Percentiles rank a stretch among this genome's conserved stretches.
Evolutionary conservation across 2,113 vertebrate species (phyloP).

Genomic region (Clarias gariepinus): DNA sequence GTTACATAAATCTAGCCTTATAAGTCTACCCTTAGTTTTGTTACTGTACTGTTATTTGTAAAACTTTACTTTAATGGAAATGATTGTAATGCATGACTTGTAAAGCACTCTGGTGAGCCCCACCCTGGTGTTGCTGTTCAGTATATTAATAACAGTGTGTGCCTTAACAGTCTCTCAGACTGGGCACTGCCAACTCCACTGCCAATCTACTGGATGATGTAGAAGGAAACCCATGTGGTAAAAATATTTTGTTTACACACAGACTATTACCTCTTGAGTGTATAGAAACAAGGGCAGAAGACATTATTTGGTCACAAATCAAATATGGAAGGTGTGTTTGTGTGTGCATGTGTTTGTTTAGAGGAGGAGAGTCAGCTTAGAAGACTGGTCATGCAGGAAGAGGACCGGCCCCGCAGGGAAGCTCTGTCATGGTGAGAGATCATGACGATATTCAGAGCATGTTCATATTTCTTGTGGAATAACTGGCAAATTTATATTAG

Average conservation of each 20-base stretch:
- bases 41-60: neutral
- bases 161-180: conserved; percentile 68
- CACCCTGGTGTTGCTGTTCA: neutral
- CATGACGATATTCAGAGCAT: neutral
- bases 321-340: neutral
- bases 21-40: neutral
- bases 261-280: neutral
- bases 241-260: conserved; percentile 52
- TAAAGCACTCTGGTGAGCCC: no score
- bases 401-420: conserved; percentile 70
- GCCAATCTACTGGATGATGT: conserved; percentile 92
- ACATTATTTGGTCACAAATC: neutral
- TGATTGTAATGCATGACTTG: neutral
- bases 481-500: neutral
- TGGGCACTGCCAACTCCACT: conserved; percentile 88
- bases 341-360: conserved; percentile 60
- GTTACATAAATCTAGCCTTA: neutral
- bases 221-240: conserved; percentile 87
- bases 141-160: conserved; percentile 31
- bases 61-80: neutral
- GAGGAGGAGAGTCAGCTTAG: conserved; percentile 81
- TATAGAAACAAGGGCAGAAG: neutral
- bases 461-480: neutral
- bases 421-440: conserved; percentile 80
- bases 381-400: conserved; percentile 76